Percentiles rank a stretch among this genome's conserved stretches.
Conservation (phyloP, 2,797 vertebrate genomes). For the Decapterus maruadsi region DNA sequence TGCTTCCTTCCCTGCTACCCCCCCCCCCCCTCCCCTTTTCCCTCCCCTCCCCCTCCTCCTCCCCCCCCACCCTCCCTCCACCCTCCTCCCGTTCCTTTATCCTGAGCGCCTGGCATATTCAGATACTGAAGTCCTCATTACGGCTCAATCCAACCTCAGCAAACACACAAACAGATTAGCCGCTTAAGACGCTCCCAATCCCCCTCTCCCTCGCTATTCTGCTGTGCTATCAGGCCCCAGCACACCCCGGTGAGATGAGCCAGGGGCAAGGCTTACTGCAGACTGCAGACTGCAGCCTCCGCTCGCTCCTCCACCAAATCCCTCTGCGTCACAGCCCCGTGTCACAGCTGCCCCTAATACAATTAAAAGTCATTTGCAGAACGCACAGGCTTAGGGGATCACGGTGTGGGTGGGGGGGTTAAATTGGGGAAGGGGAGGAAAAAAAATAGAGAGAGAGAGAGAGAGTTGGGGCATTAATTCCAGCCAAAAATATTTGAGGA, state of each 20-base stretch:
- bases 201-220: constrained; percentile 85
- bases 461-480: constrained; percentile 63
- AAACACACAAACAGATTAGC: constrained; percentile 91
- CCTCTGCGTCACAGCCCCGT: constrained; percentile 84
- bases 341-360: constrained; percentile 90
- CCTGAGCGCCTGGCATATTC: constrained; percentile 89
- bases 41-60: too few relatives aligned
- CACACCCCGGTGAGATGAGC: constrained; percentile 89
- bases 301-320: constrained; percentile 81
- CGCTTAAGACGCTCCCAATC: constrained; percentile 84
- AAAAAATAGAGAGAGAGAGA: constrained; percentile 8
- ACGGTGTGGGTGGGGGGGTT: constrained; percentile 74
- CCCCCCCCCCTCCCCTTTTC: too few relatives aligned
- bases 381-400: constrained; percentile 85
- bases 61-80: too few relatives aligned
- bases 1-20: constrained; percentile 59
- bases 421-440: constrained; percentile 54
- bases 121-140: constrained; percentile 92
- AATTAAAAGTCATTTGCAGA: constrained; percentile 92
- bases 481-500: constrained; percentile 67
- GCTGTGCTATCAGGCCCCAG: constrained; percentile 86
- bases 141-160: constrained; percentile 91
- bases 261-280: constrained; percentile 87
- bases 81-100: constrained; percentile 80
- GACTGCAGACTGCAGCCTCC: constrained; percentile 81